Conservation (phyloP, 2,797 vertebrate genomes). For the Enteromius treurensis region DNA sequence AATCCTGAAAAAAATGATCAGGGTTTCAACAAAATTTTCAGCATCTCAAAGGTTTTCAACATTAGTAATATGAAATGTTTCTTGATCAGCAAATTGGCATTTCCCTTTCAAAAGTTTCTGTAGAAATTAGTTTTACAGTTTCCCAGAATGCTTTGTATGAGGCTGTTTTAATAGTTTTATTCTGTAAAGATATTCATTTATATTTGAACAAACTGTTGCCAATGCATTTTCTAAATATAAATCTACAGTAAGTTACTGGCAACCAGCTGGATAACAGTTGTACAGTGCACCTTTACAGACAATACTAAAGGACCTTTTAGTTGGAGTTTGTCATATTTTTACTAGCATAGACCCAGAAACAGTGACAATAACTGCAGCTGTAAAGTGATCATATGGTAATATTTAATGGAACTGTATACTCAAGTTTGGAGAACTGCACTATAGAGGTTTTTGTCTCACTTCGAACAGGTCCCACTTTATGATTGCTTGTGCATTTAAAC, state of each 20-base stretch:
- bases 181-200: no score
- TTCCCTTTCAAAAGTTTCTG: no score
- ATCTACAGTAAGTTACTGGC: no score
- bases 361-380: not conserved
- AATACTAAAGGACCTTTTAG: not conserved
- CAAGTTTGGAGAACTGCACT: not conserved
- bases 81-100: not conserved
- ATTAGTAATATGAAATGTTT: not conserved
- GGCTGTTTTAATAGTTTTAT: no score
- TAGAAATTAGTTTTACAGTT: no score
- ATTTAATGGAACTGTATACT: constrained; percentile 1
- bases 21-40: not conserved
- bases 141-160: no score
- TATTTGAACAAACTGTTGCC: no score
- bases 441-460: not conserved
- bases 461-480: not conserved
- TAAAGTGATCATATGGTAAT: constrained; percentile 6
- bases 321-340: not conserved
- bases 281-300: not conserved
- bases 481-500: not conserved
- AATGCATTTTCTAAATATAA: no score
- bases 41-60: not conserved
- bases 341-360: not conserved
- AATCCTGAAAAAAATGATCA: not conserved
- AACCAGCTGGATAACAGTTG: not conserved